Percentiles rank a stretch among this genome's conserved stretches.
Conservation (phyloP, 92 coral and sea anemone species). For the Heliopora coerulea region DNA sequence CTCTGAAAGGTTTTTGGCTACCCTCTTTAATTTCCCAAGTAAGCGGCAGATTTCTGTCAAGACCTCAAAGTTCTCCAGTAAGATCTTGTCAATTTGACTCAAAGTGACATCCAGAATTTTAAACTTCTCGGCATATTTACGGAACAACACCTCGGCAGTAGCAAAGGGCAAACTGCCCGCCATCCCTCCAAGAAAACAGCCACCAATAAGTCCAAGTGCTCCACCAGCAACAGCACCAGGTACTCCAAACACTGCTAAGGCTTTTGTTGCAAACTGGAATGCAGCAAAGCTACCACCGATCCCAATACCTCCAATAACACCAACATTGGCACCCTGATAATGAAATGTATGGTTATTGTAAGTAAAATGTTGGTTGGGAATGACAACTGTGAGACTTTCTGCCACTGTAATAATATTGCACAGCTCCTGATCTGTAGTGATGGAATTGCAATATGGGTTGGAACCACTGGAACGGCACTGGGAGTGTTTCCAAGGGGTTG, state of each 20-base stretch:
- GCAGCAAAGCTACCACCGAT: constrained; percentile 42
- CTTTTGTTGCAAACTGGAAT: constrained; percentile 38
- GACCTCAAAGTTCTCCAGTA: constrained; percentile 34
- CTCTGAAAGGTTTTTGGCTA: not conserved
- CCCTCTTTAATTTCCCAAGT: constrained; percentile 25
- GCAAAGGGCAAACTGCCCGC: constrained; percentile 33
- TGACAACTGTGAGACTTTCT: no score
- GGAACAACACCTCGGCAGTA: constrained; percentile 26
- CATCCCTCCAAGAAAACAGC: constrained; percentile 30
- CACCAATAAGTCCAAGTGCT: constrained; percentile 35
- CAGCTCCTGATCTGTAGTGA: no score
- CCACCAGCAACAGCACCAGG: constrained; percentile 42
- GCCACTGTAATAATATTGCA: no score
- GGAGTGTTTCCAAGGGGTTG: no score
- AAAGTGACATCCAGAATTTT: constrained; percentile 29
- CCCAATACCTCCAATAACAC: constrained; percentile 31
- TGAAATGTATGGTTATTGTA: not conserved
- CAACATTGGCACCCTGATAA: constrained; percentile 26
- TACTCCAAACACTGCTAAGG: constrained; percentile 29
- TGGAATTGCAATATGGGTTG: no score
- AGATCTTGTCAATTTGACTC: constrained; percentile 6
- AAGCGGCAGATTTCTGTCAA: constrained; percentile 37
- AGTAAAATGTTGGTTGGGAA: no score
- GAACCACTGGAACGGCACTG: no score
- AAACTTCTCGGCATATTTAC: constrained; percentile 36